Evolutionary conservation across 2,113 vertebrate genomes (phyloP), one percentile per base, ranked within the genome.

Genomic region (Danionella cerebrum): DNA sequence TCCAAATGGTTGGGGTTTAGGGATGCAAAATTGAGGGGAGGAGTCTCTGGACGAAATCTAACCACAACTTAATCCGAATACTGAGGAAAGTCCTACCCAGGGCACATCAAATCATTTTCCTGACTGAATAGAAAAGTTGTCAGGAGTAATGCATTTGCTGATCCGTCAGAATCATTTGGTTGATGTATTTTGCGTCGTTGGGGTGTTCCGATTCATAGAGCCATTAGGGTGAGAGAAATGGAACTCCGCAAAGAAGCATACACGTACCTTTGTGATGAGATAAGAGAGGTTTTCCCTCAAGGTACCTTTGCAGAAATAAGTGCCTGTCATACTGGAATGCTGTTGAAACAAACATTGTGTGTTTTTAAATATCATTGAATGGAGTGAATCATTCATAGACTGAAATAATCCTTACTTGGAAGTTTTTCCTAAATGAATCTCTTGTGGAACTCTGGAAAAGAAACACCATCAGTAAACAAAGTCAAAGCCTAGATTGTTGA

Each of bases 381-480:
- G 4, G 11, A 41, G 1, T 1, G 1, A 41, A 41, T n/a, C n/a
- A 4, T 41, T 9, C 9, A 6, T 33, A 33, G 5, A 6, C 9
- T 66, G 8, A 2, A 3, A 19, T n/a, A n/a, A n/a, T n/a, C n/a
- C 16, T 42, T 68, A 58, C 29, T n/a, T 48, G 12, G 12, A 35
- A 22, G 48, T 22, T n/a, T 47, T n/a, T 14, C 24, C 16, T 21
- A 25, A 48, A n/a, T 16, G 54, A 45, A 33, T 21, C 27, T 52
- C 64, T 67, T 29, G 48, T 12, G 3, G 47, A 72, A 47, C 16
- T 62, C 70, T 72, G 38, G 12, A 52, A 59, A 11, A n/a, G 6
- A 14, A 1, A 29, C 2, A n/a, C n/a, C n/a, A n/a, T n/a, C n/a
- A n/a, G n/a, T n/a, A n/a, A n/a, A n/a, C n/a, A n/a, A n/a, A n/a